A percentile compares a stretch with the other conserved stretches of the same genome.
These are phyloP conservation scores for Clarias macrocephalus DNA, from an alignment of 2,113 vertebrate species.

Conservation along the genomic window DNA sequence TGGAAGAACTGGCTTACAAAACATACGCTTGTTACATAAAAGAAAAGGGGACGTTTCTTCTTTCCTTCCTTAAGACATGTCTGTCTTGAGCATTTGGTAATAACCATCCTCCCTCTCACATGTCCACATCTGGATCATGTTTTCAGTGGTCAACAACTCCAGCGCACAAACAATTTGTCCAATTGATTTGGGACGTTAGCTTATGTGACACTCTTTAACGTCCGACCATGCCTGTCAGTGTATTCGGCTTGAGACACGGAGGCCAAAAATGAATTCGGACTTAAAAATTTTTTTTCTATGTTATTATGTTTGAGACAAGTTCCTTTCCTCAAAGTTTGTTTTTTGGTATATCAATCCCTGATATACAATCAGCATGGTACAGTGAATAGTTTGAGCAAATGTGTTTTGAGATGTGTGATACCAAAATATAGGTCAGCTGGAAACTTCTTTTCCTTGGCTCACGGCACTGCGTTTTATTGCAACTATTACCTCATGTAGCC, in stretches of 20 bases:
- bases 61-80: slow-evolving; percentile 42
- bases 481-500: slow-evolving; percentile 64
- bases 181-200: slow-evolving; percentile 58
- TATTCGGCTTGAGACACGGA: neutral
- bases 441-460: slow-evolving; percentile 64
- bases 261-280: neutral
- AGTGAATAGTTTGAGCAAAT: slow-evolving; percentile 60
- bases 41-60: slow-evolving; percentile 50
- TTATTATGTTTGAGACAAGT: neutral
- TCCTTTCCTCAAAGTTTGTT: slow-evolving; percentile 52
- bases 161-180: slow-evolving; percentile 67
- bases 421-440: slow-evolving; percentile 70
- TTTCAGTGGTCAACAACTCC: slow-evolving; percentile 57
- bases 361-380: slow-evolving; percentile 58
- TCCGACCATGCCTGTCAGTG: slow-evolving; percentile 47
- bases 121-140: slow-evolving; percentile 68
- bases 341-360: slow-evolving; percentile 54
- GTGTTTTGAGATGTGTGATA: slow-evolving; percentile 57
- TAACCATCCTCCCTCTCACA: slow-evolving; percentile 47
- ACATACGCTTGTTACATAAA: slow-evolving; percentile 52
- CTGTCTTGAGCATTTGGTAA: slow-evolving; percentile 17
- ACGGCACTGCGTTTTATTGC: slow-evolving; percentile 63
- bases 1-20: slow-evolving; percentile 66
- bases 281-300: no score
- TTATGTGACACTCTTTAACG: slow-evolving; percentile 56